Percentiles rank a stretch among this genome's conserved stretches.
These are phyloP conservation scores for Otocyon megalotis DNA, from an alignment of 2,113 vertebrate genomes.

Conservation along the genomic window DNA sequence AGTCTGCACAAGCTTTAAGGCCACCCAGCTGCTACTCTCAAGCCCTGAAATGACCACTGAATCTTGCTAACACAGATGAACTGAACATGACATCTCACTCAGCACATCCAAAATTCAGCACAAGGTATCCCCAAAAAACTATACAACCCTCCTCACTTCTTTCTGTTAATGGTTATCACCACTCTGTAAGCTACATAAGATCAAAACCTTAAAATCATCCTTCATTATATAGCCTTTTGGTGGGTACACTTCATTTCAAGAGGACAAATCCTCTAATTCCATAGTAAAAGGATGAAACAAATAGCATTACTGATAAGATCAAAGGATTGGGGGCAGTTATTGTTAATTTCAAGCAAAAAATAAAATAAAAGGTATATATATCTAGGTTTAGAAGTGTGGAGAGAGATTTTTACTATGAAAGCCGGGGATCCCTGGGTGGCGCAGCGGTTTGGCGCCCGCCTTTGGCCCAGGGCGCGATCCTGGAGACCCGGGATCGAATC, in stretches of 20 bases:
- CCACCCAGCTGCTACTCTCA: background rate
- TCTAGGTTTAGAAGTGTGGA: background rate
- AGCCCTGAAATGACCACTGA: background rate
- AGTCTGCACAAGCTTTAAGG: background rate
- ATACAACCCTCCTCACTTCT: background rate
- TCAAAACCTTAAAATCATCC: background rate
- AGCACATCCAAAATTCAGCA: background rate
- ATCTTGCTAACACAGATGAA: background rate
- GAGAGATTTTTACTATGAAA: background rate
- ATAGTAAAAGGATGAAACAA: conserved; percentile 5
- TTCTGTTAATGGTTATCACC: background rate
- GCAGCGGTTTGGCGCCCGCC: too few relatives aligned
- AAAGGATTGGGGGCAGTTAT: background rate
- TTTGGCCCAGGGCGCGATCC: too few relatives aligned
- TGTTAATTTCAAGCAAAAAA: background rate
- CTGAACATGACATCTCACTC: background rate
- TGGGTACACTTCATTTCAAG: background rate
- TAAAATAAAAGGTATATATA: background rate
- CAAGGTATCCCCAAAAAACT: background rate
- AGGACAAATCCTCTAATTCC: background rate
- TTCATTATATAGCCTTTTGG: background rate
- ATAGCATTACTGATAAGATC: background rate
- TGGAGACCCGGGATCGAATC: too few relatives aligned
- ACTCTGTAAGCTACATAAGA: background rate
- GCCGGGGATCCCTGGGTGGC: too few relatives aligned